phyloP scores from a whole-genome alignment of 2,113 vertebrate species.

The Tinamus guttatus region DNA sequence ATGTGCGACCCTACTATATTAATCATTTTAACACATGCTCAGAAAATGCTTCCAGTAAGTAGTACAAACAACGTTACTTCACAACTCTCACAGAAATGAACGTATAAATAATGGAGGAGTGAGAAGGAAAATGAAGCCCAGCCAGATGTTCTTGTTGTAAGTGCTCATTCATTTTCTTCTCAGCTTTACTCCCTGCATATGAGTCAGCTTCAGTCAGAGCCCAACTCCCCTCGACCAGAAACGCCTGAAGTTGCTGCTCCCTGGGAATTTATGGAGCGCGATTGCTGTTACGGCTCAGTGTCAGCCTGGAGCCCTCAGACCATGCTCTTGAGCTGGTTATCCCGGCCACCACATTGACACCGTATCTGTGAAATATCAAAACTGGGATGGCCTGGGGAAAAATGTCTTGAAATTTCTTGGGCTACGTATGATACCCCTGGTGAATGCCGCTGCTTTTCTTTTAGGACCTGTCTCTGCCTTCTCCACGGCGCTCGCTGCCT shows the following conservation, averaged over 20 bases:
- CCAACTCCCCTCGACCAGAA: not conserved
- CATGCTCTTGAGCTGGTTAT: not conserved
- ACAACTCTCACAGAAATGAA: slow-evolving; percentile 8
- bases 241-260: not conserved
- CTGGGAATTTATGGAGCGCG: not conserved
- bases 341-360: not conserved
- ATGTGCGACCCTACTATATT: not conserved
- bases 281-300: not conserved
- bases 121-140: slow-evolving; percentile 30
- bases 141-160: slow-evolving; percentile 23
- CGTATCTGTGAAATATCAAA: not conserved
- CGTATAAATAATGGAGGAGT: not conserved
- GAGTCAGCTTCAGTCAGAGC: not conserved
- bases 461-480: not conserved
- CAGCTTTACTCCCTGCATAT: not conserved
- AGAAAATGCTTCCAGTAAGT: not conserved
- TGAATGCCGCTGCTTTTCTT: not conserved
- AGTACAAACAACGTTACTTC: not conserved
- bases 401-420: not conserved
- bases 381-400: not conserved
- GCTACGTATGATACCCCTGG: not conserved
- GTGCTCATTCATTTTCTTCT: not conserved
- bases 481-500: fast-evolving
- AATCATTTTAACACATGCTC: not conserved
- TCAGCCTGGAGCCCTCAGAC: not conserved